Percentiles rank a stretch among this genome's conserved stretches.
Conservation (phyloP, 2,113 vertebrate genomes). For the Emydocephalus ijimae region DNA sequence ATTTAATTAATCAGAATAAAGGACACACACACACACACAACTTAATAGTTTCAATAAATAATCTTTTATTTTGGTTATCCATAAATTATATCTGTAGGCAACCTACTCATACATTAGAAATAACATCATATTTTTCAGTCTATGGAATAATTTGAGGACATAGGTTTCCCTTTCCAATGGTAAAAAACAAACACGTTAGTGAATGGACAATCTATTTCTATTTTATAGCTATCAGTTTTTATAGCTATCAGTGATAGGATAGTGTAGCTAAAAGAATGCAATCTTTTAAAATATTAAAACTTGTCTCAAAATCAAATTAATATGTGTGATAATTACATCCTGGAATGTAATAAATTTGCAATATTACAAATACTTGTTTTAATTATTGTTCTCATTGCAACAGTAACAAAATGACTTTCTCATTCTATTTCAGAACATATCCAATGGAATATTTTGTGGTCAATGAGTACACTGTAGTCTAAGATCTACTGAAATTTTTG, state of each 20-base stretch:
- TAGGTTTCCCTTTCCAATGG: not conserved
- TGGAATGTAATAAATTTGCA: not conserved
- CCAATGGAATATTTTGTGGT: not conserved
- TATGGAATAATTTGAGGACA: not conserved
- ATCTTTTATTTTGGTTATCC: not conserved
- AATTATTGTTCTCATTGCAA: not conserved
- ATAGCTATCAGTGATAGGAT: not conserved
- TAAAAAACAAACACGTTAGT: not conserved
- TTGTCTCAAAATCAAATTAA: not conserved
- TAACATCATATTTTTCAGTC: not conserved
- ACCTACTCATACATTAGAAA: not conserved
- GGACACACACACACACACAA: too few species aligned
- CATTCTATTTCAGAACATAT: not conserved
- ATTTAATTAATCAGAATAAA: not conserved
- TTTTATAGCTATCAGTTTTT: not conserved
- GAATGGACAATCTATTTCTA: not conserved
- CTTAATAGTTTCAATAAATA: not conserved
- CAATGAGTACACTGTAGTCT: not conserved
- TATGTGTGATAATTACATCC: not conserved
- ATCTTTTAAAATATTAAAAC: not conserved
- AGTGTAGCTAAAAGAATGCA: not conserved
- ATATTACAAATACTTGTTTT: not conserved
- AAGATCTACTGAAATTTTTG: not conserved
- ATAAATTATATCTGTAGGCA: not conserved
- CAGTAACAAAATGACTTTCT: not conserved